A percentile compares a stretch with the other conserved stretches of the same genome.
These are phyloP conservation scores for Abrostola triplasia DNA, from an alignment of 2,888 invertebrate genomes.

Conservation along the genomic window DNA sequence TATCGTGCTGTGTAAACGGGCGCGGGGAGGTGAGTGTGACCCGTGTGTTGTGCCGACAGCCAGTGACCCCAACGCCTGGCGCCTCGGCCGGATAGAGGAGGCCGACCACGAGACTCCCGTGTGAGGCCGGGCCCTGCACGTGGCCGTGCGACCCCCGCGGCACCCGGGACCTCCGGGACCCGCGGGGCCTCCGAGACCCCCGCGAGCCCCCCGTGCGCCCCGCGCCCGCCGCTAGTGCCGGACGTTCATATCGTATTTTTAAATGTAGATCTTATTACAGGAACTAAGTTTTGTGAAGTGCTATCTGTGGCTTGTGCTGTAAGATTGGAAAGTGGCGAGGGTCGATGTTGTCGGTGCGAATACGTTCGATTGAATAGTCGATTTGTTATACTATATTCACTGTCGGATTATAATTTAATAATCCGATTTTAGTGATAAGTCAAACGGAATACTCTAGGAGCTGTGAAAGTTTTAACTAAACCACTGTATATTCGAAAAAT, in stretches of 20 bases:
- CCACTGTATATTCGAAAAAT: conserved; percentile 13
- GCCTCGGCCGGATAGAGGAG: conserved; percentile 94
- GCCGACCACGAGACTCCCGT: conserved; percentile 94
- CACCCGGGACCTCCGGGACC: too few species aligned
- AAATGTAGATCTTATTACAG: conserved; percentile 48
- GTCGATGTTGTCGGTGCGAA: conserved; percentile 23
- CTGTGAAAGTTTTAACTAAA: conserved; percentile 29
- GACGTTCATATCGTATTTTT: conserved; percentile 47
- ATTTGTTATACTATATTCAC: conserved; percentile 33
- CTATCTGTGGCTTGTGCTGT: conserved; percentile 31
- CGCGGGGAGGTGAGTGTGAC: neutral
- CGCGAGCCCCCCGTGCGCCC: conserved; percentile 45
- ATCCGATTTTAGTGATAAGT: conserved; percentile 44
- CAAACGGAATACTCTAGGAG: conserved; percentile 6
- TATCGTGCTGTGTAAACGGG: conserved; percentile 17
- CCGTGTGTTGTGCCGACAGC: conserved; percentile 73
- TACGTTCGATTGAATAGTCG: conserved; percentile 43
- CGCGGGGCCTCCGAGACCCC: too few species aligned
- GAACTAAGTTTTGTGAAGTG: conserved; percentile 34
- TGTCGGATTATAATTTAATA: conserved; percentile 49
- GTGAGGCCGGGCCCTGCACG: conserved; percentile 87
- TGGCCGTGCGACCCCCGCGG: conserved; percentile 61
- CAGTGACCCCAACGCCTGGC: conserved; percentile 94
- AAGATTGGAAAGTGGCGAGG: conserved; percentile 27
- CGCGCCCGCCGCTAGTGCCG: conserved; percentile 60